These are phyloP conservation scores for Cantharis lateralis DNA, from an alignment of 2,888 invertebrate species.

Conservation along the genomic window DNA sequence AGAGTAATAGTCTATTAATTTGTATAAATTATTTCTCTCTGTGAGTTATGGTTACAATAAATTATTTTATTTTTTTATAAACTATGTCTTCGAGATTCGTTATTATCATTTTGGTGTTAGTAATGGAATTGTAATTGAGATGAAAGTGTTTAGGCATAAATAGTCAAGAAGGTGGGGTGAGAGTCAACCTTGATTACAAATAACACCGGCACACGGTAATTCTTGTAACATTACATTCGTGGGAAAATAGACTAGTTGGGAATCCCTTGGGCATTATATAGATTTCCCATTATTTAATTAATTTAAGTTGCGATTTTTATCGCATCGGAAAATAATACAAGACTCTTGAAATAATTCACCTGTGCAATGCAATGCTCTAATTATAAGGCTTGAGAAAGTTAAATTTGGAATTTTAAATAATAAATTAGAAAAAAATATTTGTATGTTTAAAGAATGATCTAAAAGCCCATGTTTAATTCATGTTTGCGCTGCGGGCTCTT, in stretches of 20 bases:
- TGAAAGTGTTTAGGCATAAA: slow-evolving; percentile 31
- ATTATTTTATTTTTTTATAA: background rate
- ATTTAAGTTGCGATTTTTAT: background rate
- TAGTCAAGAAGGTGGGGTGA: slow-evolving; percentile 28
- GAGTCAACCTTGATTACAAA: slow-evolving; percentile 36
- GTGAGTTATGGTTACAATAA: background rate
- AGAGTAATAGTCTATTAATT: background rate
- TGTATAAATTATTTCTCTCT: background rate
- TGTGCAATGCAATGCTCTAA: background rate
- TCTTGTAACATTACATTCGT: slow-evolving; percentile 28
- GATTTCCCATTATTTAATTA: slow-evolving; percentile 13
- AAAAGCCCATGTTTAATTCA: background rate
- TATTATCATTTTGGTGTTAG: slow-evolving; percentile 1
- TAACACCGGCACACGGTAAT: slow-evolving; percentile 28
- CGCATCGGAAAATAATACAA: background rate
- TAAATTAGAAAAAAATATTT: background rate
- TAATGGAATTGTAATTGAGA: slow-evolving; percentile 19
- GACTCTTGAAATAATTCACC: background rate
- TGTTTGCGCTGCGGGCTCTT: background rate
- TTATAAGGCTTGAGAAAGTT: background rate
- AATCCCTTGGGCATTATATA: slow-evolving; percentile 30
- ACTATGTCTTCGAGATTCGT: background rate
- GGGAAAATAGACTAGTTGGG: slow-evolving; percentile 36
- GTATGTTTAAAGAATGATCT: background rate
- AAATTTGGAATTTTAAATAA: background rate